Evolutionary conservation across 2,888 invertebrate genomes (phyloP).

Genomic region (Ferdinandea cuprea): DNA sequence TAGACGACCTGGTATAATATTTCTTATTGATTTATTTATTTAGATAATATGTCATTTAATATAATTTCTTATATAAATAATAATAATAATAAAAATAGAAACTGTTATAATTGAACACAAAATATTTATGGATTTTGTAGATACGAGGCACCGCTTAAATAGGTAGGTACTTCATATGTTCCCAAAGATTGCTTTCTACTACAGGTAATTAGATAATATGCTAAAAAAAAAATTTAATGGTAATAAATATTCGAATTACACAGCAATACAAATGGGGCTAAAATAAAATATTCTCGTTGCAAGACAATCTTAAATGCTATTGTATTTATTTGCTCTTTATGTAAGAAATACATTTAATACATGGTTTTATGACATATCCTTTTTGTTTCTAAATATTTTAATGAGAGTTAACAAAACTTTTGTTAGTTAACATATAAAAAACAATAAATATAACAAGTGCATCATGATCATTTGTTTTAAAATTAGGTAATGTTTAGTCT

Average conservation of each 20-base stretch:
- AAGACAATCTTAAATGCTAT: no score
- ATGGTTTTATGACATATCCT: not conserved
- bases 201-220: constrained; percentile 16
- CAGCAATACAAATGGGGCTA: constrained; percentile 3
- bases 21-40: constrained; percentile 24
- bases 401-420: constrained; percentile 17
- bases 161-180: constrained; percentile 57
- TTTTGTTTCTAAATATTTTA: constrained; percentile 1
- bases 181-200: constrained; percentile 52
- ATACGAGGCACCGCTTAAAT: constrained; percentile 50
- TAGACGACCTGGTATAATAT: constrained; percentile 37
- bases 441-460: constrained; percentile 43
- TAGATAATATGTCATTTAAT: constrained; percentile 26
- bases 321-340: no score
- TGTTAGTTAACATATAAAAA: constrained; percentile 8
- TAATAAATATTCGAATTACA: constrained; percentile 18
- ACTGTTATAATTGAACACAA: constrained; percentile 68
- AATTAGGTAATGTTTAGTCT: constrained; percentile 47
- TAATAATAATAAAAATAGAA: constrained; percentile 43
- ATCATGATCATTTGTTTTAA: constrained; percentile 26
- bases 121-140: constrained; percentile 49
- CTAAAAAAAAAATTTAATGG: no score
- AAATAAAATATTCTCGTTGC: no score
- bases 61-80: constrained; percentile 37
- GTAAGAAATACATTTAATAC: constrained; percentile 8